Conservation (phyloP, 1,140 invertebrate genomes). For the Cotesia chilonis region DNA sequence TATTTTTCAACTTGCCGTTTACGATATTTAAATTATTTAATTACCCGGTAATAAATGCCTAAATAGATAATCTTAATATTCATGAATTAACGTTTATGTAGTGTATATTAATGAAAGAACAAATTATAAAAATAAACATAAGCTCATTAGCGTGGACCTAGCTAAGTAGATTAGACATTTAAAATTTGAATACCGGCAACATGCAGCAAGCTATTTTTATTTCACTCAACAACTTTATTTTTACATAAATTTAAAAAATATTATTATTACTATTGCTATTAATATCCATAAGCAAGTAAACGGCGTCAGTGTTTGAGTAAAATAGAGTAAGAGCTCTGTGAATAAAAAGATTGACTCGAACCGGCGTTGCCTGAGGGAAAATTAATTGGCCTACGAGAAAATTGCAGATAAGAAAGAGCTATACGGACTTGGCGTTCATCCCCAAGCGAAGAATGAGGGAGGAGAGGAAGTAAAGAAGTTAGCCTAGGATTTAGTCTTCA, state of each 20-base stretch:
- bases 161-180: conserved; percentile 28
- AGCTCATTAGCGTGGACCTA: background rate
- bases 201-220: background rate
- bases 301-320: background rate
- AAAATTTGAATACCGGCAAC: conserved; percentile 20
- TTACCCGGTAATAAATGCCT: too few relatives aligned
- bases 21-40: too few relatives aligned
- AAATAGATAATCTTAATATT: too few relatives aligned
- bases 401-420: conserved; percentile 34
- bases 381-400: conserved; percentile 46
- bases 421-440: conserved; percentile 26
- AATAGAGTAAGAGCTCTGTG: background rate
- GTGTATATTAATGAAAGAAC: background rate
- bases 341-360: conserved; percentile 15
- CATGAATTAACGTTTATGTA: too few relatives aligned
- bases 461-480: background rate
- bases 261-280: too few relatives aligned
- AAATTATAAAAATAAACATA: background rate
- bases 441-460: conserved; percentile 12
- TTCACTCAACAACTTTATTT: background rate
- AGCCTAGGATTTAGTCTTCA: conserved; percentile 7
- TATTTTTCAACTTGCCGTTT: too few relatives aligned
- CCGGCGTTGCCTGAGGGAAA: conserved; percentile 26
- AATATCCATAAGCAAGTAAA: background rate
- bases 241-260: too few relatives aligned